phyloP scores from a whole-genome alignment of 1,140 invertebrate genomes.

The Drosophila varians region DNA sequence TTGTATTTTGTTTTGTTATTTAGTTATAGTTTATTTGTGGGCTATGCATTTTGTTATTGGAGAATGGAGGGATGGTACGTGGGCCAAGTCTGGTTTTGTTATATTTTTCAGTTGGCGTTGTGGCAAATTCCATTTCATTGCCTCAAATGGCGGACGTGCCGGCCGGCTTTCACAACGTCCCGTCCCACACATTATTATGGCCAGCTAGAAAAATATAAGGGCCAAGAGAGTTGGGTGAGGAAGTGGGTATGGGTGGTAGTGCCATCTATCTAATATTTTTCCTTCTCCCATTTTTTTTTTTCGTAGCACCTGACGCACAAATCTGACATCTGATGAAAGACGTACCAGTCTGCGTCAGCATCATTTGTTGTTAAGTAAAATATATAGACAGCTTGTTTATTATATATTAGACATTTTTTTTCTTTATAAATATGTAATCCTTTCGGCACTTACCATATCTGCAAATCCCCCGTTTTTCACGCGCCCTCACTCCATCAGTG shows the following conservation, averaged over 20 bases:
- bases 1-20: not conserved
- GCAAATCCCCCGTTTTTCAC: constrained; percentile 6
- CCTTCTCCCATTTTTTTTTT: constrained; percentile 3
- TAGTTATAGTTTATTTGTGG: not conserved
- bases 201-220: not conserved
- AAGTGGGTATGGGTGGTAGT: not conserved
- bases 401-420: not conserved
- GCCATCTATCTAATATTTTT: constrained; percentile 9
- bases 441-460: not conserved
- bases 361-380: not conserved
- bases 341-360: constrained; percentile 33
- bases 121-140: constrained; percentile 22
- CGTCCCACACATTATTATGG: too few relatives aligned
- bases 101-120: constrained; percentile 4
- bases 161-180: constrained; percentile 28
- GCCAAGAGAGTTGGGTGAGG: not conserved
- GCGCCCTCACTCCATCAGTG: constrained; percentile 46
- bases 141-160: constrained; percentile 34
- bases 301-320: constrained; percentile 46
- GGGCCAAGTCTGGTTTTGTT: constrained; percentile 27
- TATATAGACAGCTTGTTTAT: not conserved
- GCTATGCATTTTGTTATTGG: not conserved
- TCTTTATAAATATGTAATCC: too few relatives aligned
- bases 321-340: constrained; percentile 26
- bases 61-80: constrained; percentile 8